Conservation (phyloP, 2,113 vertebrate species). For the Pomatorhinus ruficollis region DNA sequence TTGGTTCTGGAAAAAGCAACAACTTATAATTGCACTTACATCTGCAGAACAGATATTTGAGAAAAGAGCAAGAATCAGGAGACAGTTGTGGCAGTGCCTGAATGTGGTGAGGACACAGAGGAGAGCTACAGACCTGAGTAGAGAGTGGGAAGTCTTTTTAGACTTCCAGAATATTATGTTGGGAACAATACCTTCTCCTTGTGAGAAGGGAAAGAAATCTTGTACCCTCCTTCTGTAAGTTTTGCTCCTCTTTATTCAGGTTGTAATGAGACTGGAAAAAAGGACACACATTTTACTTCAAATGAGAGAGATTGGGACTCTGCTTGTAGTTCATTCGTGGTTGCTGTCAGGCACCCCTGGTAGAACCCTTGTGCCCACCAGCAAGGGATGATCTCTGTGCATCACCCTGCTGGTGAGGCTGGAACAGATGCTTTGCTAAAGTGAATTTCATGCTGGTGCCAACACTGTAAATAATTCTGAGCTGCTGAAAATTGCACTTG, state of each 20-base stretch:
- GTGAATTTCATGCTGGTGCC: background rate
- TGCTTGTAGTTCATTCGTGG: rapidly evolving
- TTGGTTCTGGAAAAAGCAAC: background rate
- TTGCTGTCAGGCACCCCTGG: background rate
- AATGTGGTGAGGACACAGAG: background rate
- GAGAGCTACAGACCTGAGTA: background rate
- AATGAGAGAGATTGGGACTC: background rate
- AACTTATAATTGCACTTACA: background rate
- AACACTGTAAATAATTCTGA: background rate
- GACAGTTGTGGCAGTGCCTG: background rate
- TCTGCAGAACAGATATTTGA: background rate
- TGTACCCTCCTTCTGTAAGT: background rate
- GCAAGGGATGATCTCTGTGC: background rate
- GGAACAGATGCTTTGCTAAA: background rate
- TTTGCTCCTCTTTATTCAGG: background rate
- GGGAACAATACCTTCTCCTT: background rate
- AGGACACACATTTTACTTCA: background rate
- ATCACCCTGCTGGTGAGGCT: background rate
- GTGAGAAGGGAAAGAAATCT: background rate
- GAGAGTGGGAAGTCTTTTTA: background rate
- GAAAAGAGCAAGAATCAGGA: background rate
- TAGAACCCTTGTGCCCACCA: background rate
- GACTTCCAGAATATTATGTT: rapidly evolving
- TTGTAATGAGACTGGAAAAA: background rate
- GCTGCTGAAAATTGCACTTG: background rate